phyloP scores from a whole-genome alignment of 2,797 vertebrate genomes.

The Xiphorhynchus erythropygius region DNA sequence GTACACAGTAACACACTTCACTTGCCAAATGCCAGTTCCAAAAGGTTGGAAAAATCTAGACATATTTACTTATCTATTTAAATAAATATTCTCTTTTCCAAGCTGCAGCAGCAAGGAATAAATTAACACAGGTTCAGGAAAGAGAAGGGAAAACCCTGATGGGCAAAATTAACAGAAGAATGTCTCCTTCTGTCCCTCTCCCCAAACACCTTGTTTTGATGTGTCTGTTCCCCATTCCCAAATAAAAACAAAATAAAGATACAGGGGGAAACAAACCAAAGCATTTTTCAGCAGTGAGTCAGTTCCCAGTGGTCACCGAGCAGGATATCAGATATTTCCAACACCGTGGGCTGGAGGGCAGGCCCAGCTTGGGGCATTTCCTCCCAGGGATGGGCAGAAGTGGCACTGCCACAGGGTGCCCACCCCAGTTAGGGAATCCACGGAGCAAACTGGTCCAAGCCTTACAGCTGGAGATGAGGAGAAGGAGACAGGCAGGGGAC shows the following conservation, averaged over 20 bases:
- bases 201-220: not conserved
- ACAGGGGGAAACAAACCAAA: not conserved
- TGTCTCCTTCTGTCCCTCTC: not conserved
- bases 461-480: not conserved
- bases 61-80: not conserved
- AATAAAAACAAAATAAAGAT: not conserved
- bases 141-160: not conserved
- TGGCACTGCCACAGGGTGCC: not conserved
- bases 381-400: not conserved
- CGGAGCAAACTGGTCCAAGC: not conserved
- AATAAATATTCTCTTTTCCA: not conserved
- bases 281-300: not conserved
- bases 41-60: not conserved
- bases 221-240: not conserved
- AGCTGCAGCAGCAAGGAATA: not conserved
- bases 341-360: not conserved
- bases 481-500: not conserved
- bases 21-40: not conserved
- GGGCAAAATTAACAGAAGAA: not conserved
- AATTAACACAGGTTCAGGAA: not conserved
- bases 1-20: not conserved
- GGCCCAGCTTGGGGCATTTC: not conserved
- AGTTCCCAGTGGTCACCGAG: not conserved
- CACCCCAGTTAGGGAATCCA: not conserved
- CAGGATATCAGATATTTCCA: not conserved